Percentiles rank a stretch among this genome's conserved stretches.
Evolutionary conservation across 2,797 vertebrate species (phyloP).

Genomic region (Cetoscarus ocellatus): DNA sequence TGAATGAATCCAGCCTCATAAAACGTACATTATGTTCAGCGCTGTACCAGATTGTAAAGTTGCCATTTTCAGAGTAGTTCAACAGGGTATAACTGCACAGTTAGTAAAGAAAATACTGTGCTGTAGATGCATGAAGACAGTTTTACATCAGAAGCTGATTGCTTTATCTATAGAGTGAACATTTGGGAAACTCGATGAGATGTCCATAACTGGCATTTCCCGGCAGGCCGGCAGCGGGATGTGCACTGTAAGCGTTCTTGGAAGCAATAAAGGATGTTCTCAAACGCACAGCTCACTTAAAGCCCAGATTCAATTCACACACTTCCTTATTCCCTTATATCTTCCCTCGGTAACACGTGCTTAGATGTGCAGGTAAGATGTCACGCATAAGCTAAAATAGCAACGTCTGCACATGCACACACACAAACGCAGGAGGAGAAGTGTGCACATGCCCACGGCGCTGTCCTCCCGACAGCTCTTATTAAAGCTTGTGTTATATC

Average conservation of each 20-base stretch:
- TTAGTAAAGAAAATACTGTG: conserved; percentile 24
- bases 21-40: conserved; percentile 29
- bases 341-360: neutral
- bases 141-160: conserved; percentile 50
- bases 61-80: conserved; percentile 25
- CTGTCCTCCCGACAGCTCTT: conserved; percentile 50
- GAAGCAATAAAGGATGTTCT: conserved; percentile 51
- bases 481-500: conserved; percentile 61
- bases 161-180: conserved; percentile 64
- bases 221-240: conserved; percentile 44
- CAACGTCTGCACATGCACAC: conserved; percentile 9
- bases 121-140: conserved; percentile 32
- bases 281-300: conserved; percentile 27
- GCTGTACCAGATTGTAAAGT: conserved; percentile 24
- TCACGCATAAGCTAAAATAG: conserved; percentile 14
- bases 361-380: neutral
- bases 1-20: conserved; percentile 18
- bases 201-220: conserved; percentile 56
- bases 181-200: conserved; percentile 72
- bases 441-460: conserved; percentile 14
- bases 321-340: conserved; percentile 15
- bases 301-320: conserved; percentile 28
- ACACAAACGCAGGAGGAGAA: neutral
- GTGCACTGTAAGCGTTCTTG: conserved; percentile 60
- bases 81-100: conserved; percentile 15